Base-by-base conservation (phyloP, 2,888 invertebrate species). In the Endomychus coccineus region DNA sequence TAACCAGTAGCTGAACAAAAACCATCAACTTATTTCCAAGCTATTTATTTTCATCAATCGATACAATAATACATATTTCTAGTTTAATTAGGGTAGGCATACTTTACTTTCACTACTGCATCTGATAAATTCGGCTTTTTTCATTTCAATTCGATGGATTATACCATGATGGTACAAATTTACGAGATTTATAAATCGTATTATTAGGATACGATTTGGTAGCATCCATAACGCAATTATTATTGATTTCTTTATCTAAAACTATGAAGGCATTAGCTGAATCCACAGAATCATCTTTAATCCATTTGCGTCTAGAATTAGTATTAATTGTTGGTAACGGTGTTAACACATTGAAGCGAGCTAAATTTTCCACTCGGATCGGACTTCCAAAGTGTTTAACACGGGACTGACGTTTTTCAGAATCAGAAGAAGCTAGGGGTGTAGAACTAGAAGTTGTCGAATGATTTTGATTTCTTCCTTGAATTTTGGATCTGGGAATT, bases 111-210 rank as follows among this genome's bases (percentile, higher is more conserved):
- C n/a, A n/a, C n/a, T n/a, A n/a, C n/a, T n/a, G n/a, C n/a, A n/a
- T n/a, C n/a, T n/a, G n/a, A n/a, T n/a, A n/a, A n/a, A n/a, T n/a
- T n/a, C n/a, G n/a, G n/a, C n/a, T n/a, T n/a, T n/a, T n/a, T n/a
- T n/a, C n/a, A 29, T n/a, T n/a, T n/a, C n/a, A n/a, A n/a, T n/a
- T n/a, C n/a, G n/a, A n/a, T n/a, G n/a, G n/a, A n/a, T 66, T 64
- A 44, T 67, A 67, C 69, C 70, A 69, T 2, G 68, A 64, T 28
- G 68, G 66, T 68, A 69, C 69, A 69, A 69, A 70, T 36, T 66
- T 67, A 10, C 59, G 46, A 54, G 62, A 42, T 52, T 62, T 35
- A 51, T 51, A 41, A 52, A 58, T 39, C 31, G 45, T 34, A 40
- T 45, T 25, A 25, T 25, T 10, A 7, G 9, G 9, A 6, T 33